A percentile compares a stretch with the other conserved stretches of the same genome.
Evolutionary conservation across 2,797 vertebrate genomes (phyloP).

Genomic region (Falco rusticolus): DNA sequence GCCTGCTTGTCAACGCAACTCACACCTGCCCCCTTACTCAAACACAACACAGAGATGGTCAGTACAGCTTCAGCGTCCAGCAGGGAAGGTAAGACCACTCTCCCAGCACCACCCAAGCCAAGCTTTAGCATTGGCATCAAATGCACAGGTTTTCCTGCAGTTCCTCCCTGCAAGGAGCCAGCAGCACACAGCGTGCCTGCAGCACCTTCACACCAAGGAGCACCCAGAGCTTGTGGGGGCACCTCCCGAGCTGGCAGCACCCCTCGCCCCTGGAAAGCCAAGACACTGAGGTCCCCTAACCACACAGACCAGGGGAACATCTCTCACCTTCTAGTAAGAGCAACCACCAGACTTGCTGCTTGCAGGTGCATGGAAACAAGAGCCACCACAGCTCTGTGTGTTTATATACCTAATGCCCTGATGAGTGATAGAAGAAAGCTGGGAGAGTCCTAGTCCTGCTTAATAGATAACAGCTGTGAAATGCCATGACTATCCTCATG

Average conservation of each 20-base stretch:
- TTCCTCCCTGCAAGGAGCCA: not conserved
- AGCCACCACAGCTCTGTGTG: not conserved
- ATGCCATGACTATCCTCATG: not conserved
- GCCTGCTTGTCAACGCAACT: not conserved
- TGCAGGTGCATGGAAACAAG: not conserved
- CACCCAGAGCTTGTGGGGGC: accelerated
- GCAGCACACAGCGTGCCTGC: accelerated
- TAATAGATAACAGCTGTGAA: not conserved
- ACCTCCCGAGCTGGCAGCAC: not conserved
- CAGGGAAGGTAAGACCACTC: accelerated
- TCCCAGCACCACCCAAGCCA: accelerated
- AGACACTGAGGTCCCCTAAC: accelerated
- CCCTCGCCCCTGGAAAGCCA: not conserved
- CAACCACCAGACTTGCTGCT: accelerated
- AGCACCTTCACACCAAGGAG: not conserved
- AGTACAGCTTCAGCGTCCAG: not conserved
- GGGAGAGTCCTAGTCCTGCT: not conserved
- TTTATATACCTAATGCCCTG: not conserved
- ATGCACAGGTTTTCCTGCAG: not conserved
- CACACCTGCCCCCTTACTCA: not conserved
- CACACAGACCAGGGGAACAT: accelerated
- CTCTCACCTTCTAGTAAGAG: accelerated
- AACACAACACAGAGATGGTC: not conserved
- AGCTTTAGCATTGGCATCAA: not conserved
- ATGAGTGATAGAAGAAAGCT: not conserved